Evolutionary conservation across 2,888 invertebrate species (phyloP).

Genomic region (Eupeodes latifasciatus): DNA sequence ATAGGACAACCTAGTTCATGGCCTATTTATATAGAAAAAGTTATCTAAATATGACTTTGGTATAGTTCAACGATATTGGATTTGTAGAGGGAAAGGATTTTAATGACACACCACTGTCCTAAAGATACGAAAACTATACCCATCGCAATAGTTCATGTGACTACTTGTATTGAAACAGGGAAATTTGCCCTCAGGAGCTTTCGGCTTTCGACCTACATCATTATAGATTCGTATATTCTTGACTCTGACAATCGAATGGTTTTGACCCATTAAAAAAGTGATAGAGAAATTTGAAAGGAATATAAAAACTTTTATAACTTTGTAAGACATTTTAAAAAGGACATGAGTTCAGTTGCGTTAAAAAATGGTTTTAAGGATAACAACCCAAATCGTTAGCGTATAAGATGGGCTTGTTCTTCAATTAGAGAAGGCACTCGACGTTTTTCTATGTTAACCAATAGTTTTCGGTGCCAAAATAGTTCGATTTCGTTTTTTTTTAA

Average conservation of each 20-base stretch:
- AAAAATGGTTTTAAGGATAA: background rate
- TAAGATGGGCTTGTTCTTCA: background rate
- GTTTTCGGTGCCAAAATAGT: too few species aligned
- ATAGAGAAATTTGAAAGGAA: background rate
- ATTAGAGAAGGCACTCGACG: background rate
- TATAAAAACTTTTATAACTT: background rate
- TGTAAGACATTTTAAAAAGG: background rate
- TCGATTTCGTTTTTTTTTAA: too few species aligned
- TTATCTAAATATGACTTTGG: background rate
- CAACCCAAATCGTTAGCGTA: background rate
- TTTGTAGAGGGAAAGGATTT: conserved; percentile 1
- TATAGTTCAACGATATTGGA: background rate
- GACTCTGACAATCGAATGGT: conserved; percentile 1
- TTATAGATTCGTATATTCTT: conserved; percentile 47
- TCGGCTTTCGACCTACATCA: conserved; percentile 11
- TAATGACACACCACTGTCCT: background rate
- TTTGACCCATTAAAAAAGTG: background rate
- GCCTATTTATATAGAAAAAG: background rate
- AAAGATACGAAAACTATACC: background rate
- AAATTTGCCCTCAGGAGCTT: background rate
- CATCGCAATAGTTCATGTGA: background rate
- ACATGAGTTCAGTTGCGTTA: background rate
- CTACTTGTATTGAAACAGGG: background rate
- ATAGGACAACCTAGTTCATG: background rate
- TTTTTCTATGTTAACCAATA: too few species aligned